Evolutionary conservation across 2,888 invertebrate species (phyloP).

Genomic region (Orchestes rusci): DNA sequence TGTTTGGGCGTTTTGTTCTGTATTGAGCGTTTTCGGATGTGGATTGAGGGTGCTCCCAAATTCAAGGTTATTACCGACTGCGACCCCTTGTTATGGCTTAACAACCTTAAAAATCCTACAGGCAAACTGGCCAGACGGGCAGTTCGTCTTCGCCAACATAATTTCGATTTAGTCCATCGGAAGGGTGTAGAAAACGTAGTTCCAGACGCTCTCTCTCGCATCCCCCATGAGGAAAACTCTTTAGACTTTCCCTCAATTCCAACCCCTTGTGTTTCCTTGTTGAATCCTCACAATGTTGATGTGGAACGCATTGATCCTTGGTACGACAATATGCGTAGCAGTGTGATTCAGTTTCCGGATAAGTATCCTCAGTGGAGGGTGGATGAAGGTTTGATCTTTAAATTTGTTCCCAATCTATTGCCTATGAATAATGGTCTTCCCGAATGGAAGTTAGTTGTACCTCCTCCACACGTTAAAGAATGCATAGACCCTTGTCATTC

Average conservation of each 20-base stretch:
- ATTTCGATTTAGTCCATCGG: conserved; percentile 26
- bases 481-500: too few relatives aligned
- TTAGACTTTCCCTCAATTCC: too few relatives aligned
- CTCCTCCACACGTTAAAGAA: neutral
- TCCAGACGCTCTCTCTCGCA: conserved; percentile 20
- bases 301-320: conserved; percentile 2
- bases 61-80: conserved; percentile 28
- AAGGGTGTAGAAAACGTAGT: conserved; percentile 22
- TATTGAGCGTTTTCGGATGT: too few relatives aligned
- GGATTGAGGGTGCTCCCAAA: conserved; percentile 24
- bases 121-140: conserved; percentile 28
- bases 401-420: too few relatives aligned
- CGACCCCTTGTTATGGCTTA: too few relatives aligned
- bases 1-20: too few relatives aligned
- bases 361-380: conserved; percentile 2
- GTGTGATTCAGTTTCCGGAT: conserved; percentile 2
- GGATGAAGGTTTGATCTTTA: neutral
- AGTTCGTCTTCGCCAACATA: conserved; percentile 20
- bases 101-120: too few relatives aligned
- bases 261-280: too few relatives aligned
- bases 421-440: too few relatives aligned
- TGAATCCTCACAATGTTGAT: neutral
- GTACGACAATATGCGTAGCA: conserved; percentile 2
- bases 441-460: too few relatives aligned
- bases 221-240: neutral